Percentiles rank a stretch among this genome's conserved stretches.
phyloP scores from a whole-genome alignment of 2,797 vertebrate genomes.

The Ciconia nigra region DNA sequence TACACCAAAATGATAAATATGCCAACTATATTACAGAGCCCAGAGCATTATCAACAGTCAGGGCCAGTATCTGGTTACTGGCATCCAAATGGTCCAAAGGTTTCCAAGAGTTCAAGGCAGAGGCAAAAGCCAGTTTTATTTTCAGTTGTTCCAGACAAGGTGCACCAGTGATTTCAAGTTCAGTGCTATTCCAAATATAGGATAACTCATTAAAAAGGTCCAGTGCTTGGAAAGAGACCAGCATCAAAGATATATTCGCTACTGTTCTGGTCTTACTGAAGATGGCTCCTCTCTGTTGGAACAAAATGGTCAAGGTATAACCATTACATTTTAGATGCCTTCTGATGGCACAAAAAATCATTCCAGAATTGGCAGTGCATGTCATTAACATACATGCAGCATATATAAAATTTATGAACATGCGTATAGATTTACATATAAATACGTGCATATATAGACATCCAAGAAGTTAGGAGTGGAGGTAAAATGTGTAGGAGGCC shows the following conservation, averaged over 20 bases:
- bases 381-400: background rate
- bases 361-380: background rate
- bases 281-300: background rate
- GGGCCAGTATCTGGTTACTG: background rate
- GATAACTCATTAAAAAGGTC: background rate
- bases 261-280: background rate
- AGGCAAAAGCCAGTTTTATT: background rate
- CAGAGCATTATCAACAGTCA: background rate
- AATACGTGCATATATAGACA: background rate
- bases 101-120: background rate
- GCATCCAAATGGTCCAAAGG: background rate
- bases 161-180: background rate
- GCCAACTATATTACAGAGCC: background rate
- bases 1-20: background rate
- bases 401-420: background rate
- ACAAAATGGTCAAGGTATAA: background rate
- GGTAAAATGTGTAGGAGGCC: background rate
- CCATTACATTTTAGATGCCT: background rate
- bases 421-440: background rate
- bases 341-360: background rate
- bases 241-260: background rate
- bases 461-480: background rate
- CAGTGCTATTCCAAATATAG: background rate
- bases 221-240: background rate
- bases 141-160: background rate